phyloP scores from a whole-genome alignment of 1,140 invertebrate genomes.

The Hesperophylax magnus region DNA sequence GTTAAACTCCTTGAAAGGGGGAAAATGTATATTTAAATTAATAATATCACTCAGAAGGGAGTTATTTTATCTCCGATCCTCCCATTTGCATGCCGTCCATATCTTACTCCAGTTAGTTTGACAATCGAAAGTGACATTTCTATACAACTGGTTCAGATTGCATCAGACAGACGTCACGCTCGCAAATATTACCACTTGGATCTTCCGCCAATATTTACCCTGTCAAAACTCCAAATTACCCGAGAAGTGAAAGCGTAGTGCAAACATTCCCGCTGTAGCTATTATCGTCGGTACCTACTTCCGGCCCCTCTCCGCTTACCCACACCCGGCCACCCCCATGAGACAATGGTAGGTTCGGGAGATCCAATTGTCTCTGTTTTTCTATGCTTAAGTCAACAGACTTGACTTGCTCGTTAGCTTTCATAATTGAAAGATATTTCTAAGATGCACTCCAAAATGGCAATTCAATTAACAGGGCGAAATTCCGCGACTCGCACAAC shows the following conservation, averaged over 20 bases:
- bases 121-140: slow-evolving; percentile 39
- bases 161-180: slow-evolving; percentile 40
- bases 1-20: slow-evolving; percentile 11
- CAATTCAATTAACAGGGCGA: slow-evolving; percentile 28
- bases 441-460: slow-evolving; percentile 37
- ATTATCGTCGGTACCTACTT: slow-evolving; percentile 8
- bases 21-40: slow-evolving; percentile 8
- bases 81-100: neutral
- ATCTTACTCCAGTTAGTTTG: slow-evolving; percentile 27
- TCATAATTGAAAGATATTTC: slow-evolving; percentile 45
- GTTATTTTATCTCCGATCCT: neutral
- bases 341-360: neutral
- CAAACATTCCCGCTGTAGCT: slow-evolving; percentile 38
- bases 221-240: slow-evolving; percentile 46
- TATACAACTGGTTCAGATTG: slow-evolving; percentile 33
- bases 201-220: slow-evolving; percentile 45
- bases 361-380: slow-evolving; percentile 43
- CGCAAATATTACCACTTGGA: slow-evolving; percentile 28
- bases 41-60: neutral
- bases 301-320: neutral
- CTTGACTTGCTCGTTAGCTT: slow-evolving; percentile 41
- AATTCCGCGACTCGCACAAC: neutral
- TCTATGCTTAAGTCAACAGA: slow-evolving; percentile 37
- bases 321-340: neutral
- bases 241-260: slow-evolving; percentile 38